Evolutionary conservation across 2,888 invertebrate genomes (phyloP).

Genomic region (Mimumesa dahlbomi): DNA sequence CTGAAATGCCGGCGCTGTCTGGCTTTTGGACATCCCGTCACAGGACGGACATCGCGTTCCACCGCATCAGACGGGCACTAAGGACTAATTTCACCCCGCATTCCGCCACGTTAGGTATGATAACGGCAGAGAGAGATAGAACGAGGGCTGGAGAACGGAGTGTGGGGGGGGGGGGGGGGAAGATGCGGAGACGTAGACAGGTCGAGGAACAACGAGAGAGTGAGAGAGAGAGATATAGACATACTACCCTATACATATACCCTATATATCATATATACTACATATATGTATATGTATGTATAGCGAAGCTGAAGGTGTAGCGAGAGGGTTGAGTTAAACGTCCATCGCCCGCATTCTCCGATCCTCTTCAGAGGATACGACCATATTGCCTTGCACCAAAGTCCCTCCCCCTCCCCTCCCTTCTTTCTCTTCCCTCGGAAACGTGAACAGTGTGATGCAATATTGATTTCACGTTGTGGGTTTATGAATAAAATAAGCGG

Average conservation of each 20-base stretch:
- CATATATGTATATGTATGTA: no score
- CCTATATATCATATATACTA: no score
- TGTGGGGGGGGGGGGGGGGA: neutral
- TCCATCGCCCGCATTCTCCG: constrained; percentile 61
- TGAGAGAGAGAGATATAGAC: neutral
- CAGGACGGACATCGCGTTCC: constrained; percentile 58
- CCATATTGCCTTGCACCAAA: constrained; percentile 52
- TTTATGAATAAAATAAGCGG: constrained; percentile 76
- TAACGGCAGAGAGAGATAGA: constrained; percentile 11
- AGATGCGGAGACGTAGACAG: constrained; percentile 13
- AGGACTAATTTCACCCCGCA: constrained; percentile 65
- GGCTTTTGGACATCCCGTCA: constrained; percentile 54
- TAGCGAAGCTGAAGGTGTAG: constrained; percentile 15
- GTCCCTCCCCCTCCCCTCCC: neutral
- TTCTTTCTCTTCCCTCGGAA: neutral
- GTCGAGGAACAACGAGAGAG: constrained; percentile 3
- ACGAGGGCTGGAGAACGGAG: neutral
- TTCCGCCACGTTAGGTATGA: constrained; percentile 58
- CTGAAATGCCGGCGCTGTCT: constrained; percentile 54
- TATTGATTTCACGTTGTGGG: constrained; percentile 71
- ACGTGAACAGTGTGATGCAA: constrained; percentile 49
- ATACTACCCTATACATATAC: no score
- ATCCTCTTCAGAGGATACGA: constrained; percentile 49
- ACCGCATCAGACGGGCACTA: constrained; percentile 54
- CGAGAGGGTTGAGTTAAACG: constrained; percentile 57